Base-by-base conservation (phyloP, 2,888 invertebrate species). In the Hecatera dysodea region DNA sequence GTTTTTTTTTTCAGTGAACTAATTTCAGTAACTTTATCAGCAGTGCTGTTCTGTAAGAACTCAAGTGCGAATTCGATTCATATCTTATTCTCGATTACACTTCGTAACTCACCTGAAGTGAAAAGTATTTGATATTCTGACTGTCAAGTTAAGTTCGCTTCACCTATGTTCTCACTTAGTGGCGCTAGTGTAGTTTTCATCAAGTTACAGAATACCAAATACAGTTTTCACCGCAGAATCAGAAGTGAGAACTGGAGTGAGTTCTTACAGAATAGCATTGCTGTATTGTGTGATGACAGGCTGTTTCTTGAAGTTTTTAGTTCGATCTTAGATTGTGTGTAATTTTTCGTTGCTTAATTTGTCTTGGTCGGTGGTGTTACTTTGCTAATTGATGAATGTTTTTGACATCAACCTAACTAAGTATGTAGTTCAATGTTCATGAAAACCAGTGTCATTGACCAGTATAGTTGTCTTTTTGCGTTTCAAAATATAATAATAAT, bases 1-100 rank as follows among this genome's bases (percentile, higher is more conserved):
- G 53, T 63, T 77, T 62, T 63, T 63, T 77, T 62, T 63, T 78
- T 63, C 42, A 52, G 42, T 57, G 22, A 46, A 24, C 42, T 76
- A 33, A 63, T 74, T 75, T 75, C 27, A 17, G 71, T 48, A 52
- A 64, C 27, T 42, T n/a, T 3, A 19, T 9, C n/a, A n/a, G n/a
- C n/a, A n/a, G n/a, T n/a, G n/a, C n/a, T n/a, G n/a, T n/a, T n/a
- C n/a, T n/a, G n/a, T n/a, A n/a, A n/a, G n/a, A n/a, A n/a, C n/a
- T n/a, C n/a, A n/a, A n/a, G n/a, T n/a, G n/a, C n/a, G n/a, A n/a
- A n/a, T n/a, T n/a, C n/a, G n/a, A n/a, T n/a, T n/a, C n/a, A n/a
- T n/a, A n/a, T n/a, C n/a, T n/a, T n/a, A n/a, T n/a, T n/a, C n/a
- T n/a, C n/a, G n/a, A n/a, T n/a, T n/a, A n/a, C n/a, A n/a, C n/a